Evolutionary conservation across 2,888 invertebrate species (phyloP).

Genomic region (Eutolmus rufibarbis): DNA sequence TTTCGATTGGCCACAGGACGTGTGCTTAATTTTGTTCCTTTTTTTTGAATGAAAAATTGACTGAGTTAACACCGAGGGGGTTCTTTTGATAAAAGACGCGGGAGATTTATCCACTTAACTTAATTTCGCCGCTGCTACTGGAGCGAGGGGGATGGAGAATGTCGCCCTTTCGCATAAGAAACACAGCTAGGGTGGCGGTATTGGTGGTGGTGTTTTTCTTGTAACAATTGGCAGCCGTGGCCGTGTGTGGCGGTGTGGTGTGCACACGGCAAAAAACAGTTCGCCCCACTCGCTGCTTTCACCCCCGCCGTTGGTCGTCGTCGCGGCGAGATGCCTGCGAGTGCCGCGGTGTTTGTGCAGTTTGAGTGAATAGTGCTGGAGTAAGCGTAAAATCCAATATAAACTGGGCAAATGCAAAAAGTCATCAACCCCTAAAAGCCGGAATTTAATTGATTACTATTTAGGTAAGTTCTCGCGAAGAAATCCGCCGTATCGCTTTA

Average conservation of each 20-base stretch:
- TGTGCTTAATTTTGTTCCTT: background rate
- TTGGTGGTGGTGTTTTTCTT: background rate
- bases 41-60: conserved; percentile 27
- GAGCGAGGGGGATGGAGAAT: background rate
- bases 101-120: conserved; percentile 38
- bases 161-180: background rate
- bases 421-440: conserved; percentile 35
- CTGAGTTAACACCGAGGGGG: background rate
- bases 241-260: background rate
- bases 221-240: background rate
- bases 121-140: background rate
- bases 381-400: conserved; percentile 38
- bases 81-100: conserved; percentile 32
- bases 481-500: background rate
- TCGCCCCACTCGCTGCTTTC: background rate
- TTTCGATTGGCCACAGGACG: background rate
- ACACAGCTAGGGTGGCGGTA: background rate
- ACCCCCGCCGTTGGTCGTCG: background rate
- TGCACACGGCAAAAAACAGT: background rate
- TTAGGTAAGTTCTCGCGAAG: conserved; percentile 12
- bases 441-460: conserved; percentile 28
- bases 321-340: background rate
- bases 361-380: conserved; percentile 32
- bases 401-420: conserved; percentile 34
- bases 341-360: conserved; percentile 17